These are phyloP conservation scores for Enteromius argenteus DNA, from an alignment of 2,797 vertebrate genomes.

Conservation along the genomic window DNA sequence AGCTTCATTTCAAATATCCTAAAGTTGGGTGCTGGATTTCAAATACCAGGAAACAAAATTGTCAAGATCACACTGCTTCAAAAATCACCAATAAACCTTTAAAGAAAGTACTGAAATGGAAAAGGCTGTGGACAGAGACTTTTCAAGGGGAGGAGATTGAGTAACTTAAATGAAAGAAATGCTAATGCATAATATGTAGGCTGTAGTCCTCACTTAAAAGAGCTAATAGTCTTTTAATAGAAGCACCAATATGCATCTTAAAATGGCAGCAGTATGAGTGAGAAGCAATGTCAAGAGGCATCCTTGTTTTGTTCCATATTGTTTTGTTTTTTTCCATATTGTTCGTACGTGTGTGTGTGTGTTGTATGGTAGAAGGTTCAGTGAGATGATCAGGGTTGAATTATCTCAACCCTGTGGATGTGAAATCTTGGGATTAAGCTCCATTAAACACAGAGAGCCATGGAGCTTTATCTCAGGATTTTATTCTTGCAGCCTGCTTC, in stretches of 20 bases:
- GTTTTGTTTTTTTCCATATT: conserved; percentile 4
- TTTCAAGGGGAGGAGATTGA: neutral
- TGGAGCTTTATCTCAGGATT: conserved; percentile 79
- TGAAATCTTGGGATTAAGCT: conserved; percentile 83
- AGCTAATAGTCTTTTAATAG: neutral
- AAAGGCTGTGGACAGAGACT: neutral
- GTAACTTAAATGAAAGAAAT: neutral
- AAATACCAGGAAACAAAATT: neutral
- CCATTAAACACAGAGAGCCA: conserved; percentile 82
- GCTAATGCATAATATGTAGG: neutral
- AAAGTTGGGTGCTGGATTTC: neutral
- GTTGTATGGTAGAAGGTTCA: conserved; percentile 37
- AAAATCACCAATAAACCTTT: conserved; percentile 8
- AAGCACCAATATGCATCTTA: neutral
- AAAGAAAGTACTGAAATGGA: conserved; percentile 1
- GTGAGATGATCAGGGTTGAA: conserved; percentile 75
- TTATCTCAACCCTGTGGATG: conserved; percentile 79
- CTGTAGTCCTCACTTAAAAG: neutral
- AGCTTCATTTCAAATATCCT: neutral
- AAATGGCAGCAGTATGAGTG: neutral
- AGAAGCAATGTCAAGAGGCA: neutral
- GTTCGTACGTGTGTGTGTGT: conserved; percentile 21
- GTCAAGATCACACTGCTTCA: neutral
- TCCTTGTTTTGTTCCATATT: neutral
- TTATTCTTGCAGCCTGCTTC: conserved; percentile 70